phyloP scores from a whole-genome alignment of 2,113 vertebrate species.

The Stigmatopora nigra region DNA sequence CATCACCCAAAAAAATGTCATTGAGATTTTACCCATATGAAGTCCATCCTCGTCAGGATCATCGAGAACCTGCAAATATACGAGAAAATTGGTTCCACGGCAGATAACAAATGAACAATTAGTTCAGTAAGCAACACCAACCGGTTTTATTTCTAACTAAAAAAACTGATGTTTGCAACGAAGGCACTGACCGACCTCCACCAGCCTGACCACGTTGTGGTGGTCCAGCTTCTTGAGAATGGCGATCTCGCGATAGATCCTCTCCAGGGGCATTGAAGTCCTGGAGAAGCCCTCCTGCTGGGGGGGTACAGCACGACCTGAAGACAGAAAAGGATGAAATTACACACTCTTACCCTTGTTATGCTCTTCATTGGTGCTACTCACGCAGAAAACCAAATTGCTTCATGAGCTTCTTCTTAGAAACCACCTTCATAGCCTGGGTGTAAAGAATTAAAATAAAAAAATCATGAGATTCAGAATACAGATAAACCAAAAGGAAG shows the following conservation, averaged over 20 bases:
- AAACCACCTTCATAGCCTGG: constrained; percentile 96
- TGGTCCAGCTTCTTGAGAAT: constrained; percentile 96
- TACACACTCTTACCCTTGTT: background rate
- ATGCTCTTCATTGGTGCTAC: constrained; percentile 42
- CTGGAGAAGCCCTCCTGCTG: constrained; percentile 62
- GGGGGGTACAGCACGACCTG: constrained; percentile 78
- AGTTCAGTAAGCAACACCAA: too few relatives aligned
- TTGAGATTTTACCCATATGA: constrained; percentile 79
- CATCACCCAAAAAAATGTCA: background rate
- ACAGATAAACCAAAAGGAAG: background rate
- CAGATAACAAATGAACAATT: too few relatives aligned
- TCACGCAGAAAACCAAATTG: constrained; percentile 91
- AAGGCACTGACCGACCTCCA: constrained; percentile 74
- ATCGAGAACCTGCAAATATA: constrained; percentile 82
- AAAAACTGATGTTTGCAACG: background rate
- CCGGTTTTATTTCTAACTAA: too few relatives aligned
- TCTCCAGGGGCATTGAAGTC: constrained; percentile 75
- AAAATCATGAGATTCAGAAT: background rate
- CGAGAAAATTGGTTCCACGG: background rate
- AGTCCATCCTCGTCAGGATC: constrained; percentile 91
- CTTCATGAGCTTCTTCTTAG: constrained; percentile 91
- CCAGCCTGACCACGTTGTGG: constrained; percentile 85
- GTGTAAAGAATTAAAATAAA: background rate
- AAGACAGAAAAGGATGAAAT: constrained; percentile 7
- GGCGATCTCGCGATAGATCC: constrained; percentile 89